Base-by-base conservation (phyloP, 2,888 invertebrate species). In the Venusia cambrica region DNA sequence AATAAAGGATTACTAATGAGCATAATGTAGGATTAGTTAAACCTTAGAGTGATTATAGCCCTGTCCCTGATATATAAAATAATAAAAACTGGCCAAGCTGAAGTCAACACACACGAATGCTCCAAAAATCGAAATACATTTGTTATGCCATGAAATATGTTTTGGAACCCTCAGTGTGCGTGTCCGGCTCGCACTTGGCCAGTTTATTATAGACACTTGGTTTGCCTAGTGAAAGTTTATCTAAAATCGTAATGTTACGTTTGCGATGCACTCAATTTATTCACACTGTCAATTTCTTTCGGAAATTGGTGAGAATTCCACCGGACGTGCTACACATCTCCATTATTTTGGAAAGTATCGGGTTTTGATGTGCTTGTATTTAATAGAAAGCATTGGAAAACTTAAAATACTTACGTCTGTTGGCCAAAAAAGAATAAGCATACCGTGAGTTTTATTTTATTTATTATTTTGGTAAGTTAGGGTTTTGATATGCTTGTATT, bases 321-420 rank as follows among this genome's bases (percentile, higher is more conserved):
- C 12, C 22, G 13, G 14, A 35, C n/a, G 28, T 31, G 13, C 8
- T 18, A 22, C 12, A 15, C 5, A 33, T 20, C 25, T 33, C 9
- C 11, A 30, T 29, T 32, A 18, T 26, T 32, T 25, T 33, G 20
- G 19, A 26, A 26, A 26, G 33, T 33, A 26, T 14, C 19, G 15
- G 10, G 25, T 25, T 19, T 7, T 28, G 28, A 28, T 27, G 10
- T 22, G 8, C 14, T 17, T 24, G 14, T 19, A n/a, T n/a, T n/a
- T 14, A 7, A 4, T 28, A 25, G 33, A 26, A 33, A 36, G 29
- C 30, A 29, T 36, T 17, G 25, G 17, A 32, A 25, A 25, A 19
- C 18, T 25, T 25, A 11, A 6, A 30, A 16, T 17, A 22, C 11
- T 22, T 2, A 17, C 11, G 21, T 31, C 20, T 6, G 8, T n/a